These are phyloP conservation scores for Umimayanthus chanpuru DNA, from an alignment of 92 coral and sea anemone species.

Conservation along the genomic window DNA sequence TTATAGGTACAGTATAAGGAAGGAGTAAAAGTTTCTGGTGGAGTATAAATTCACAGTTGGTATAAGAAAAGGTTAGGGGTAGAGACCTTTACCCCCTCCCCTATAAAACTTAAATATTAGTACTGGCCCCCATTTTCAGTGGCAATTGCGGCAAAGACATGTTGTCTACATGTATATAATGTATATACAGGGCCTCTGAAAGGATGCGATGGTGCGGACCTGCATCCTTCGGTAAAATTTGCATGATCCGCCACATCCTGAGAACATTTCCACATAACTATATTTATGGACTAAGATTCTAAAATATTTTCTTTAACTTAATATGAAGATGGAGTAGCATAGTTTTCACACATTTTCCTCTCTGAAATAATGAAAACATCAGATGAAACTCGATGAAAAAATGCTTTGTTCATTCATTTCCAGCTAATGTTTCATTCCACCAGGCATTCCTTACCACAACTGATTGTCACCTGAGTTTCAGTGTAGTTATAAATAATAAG, in stretches of 20 bases:
- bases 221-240: slow-evolving; percentile 44
- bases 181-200: slow-evolving; percentile 50
- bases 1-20: too few species aligned
- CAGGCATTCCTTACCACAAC: not conserved
- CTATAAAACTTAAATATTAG: too few species aligned
- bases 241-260: slow-evolving; percentile 36
- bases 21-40: too few species aligned
- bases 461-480: not conserved
- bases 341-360: not conserved
- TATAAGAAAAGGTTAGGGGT: too few species aligned
- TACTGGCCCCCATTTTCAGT: too few species aligned
- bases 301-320: not conserved
- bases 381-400: not conserved
- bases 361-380: not conserved
- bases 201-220: slow-evolving; percentile 56
- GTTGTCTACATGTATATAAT: not conserved
- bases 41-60: too few species aligned
- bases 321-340: not conserved
- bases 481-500: not conserved
- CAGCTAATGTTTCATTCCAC: not conserved
- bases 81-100: too few species aligned
- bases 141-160: not conserved
- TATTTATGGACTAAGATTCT: not conserved
- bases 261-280: slow-evolving; percentile 42
- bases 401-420: not conserved